Evolutionary conservation across 2,888 invertebrate genomes (phyloP), one percentile per base, ranked within the genome.

Genomic region (Hirtodrosophila duncani): DNA sequence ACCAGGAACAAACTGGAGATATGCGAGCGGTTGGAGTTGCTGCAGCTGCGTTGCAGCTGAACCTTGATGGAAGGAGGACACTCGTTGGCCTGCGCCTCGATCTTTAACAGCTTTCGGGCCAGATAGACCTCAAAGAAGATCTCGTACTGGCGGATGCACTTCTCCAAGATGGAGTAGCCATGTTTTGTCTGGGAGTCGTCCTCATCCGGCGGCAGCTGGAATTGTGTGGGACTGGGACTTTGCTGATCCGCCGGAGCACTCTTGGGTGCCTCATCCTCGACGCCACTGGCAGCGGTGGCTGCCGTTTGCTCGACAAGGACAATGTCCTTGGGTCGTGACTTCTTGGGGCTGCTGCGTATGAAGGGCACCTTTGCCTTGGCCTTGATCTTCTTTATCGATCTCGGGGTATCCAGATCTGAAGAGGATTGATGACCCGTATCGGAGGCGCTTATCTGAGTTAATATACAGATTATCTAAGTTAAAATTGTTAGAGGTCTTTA

Each of bases 141-240:
- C 79, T 91, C 89, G 51, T 90, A 91, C 55, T 89, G 88, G 33
- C 89, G 85, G 20, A 90, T 85, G 71, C 90, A 90, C 67, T 90
- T 89, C 68, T 90, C 90, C 17, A 90, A 64, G 75, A 89, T 89
- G 3, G 89, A 87, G 45, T 87, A 88, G 24, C 72, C 81, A 1
- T 81, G 81, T 20, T 81, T 63, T n/a, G n/a, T n/a, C 14, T 69
- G 70, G 0, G 60, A 39, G 0, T 84, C 85, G 3, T 71, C 80
- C 11, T 80, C 81, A 2, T 81, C 80, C 14, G 42, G n/a, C 3
- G 24, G 1, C 1, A 66, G 43, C 14, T 77, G 74, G 4, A 77
- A 77, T 14, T 77, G 52, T 0, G 48, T 29, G 5, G 65, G n/a
- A n/a, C n/a, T n/a, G n/a, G n/a, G n/a, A n/a, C n/a, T n/a, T n/a